Conservation (phyloP, 2,888 invertebrate species). For the Lissonota sp. region DNA sequence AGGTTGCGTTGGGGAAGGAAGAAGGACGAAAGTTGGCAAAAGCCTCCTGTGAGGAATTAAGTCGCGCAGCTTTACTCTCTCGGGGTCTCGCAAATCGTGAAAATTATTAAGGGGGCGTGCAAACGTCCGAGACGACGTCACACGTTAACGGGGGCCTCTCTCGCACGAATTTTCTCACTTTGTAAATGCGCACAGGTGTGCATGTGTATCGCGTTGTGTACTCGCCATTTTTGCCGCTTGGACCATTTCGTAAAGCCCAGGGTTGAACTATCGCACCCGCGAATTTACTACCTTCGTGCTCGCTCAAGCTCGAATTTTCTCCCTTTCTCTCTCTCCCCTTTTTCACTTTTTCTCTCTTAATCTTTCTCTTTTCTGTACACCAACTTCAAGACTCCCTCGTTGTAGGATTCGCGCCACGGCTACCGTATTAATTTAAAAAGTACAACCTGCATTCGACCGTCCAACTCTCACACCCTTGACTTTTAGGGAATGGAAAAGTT, state of each 20-base stretch:
- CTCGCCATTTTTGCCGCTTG: slow-evolving; percentile 28
- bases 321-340: slow-evolving; percentile 2
- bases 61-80: slow-evolving; percentile 32
- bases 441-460: slow-evolving; percentile 18
- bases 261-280: slow-evolving; percentile 41
- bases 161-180: slow-evolving; percentile 25
- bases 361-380: background rate
- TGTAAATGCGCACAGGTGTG: background rate
- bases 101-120: slow-evolving; percentile 54
- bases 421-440: slow-evolving; percentile 52
- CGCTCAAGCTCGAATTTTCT: slow-evolving; percentile 27
- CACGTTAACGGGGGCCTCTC: background rate
- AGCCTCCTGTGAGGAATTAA: slow-evolving; percentile 41
- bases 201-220: background rate
- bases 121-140: slow-evolving; percentile 1
- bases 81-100: slow-evolving; percentile 50
- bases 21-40: slow-evolving; percentile 33
- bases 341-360: background rate
- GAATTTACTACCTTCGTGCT: slow-evolving; percentile 50
- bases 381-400: slow-evolving; percentile 2
- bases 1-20: too few species aligned
- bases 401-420: slow-evolving; percentile 42
- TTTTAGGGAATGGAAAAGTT: slow-evolving; percentile 26
- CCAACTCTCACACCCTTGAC: background rate
- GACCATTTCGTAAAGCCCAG: slow-evolving; percentile 35